Base-by-base conservation (phyloP, 2,888 invertebrate species). In the Mythimna lalbum region DNA sequence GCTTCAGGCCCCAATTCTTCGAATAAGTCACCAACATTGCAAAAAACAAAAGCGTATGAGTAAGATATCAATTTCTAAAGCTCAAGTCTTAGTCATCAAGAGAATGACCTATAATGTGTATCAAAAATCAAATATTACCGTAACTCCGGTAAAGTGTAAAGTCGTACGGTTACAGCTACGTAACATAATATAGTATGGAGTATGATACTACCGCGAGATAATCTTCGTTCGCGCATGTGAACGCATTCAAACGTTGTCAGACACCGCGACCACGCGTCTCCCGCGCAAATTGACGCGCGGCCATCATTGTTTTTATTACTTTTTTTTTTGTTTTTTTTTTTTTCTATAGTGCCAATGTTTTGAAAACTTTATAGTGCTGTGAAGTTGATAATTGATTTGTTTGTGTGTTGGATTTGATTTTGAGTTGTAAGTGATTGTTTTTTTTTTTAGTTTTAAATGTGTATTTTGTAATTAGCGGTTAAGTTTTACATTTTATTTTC, bases 221-320 rank as follows among this genome's bases (percentile, higher is more conserved):
- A 87, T 84, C 80, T 76, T 52, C 61, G 79, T 84, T 74, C 88
- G 90, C 90, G 91, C 94, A 94, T 91, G 94, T 92, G 79, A 88
- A 90, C 90, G 91, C 94, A 94, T 92, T 94, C 93, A 90, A 85
- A 86, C 89, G 84, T 55, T 86, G 87, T 86, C 86, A 59, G 79
- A 82, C 89, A 89, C 90, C 93, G 93, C 88, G 89, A 80, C 77
- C 84, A 72, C 78, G 85, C 85, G 85, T 86, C 82, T 85, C 72
- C 80, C 84, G 86, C 82, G 82, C 73, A 82, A 79, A 75, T 76
- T 64, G 33, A 33, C 47, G 27, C 63, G 49, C 71, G 82, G 84
- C 85, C 81, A 89, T 87, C 88, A 90, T 80, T 89, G 89, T 52
- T 57, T 57, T 86, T 87, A 49, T 83, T 83, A 83, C 80, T 84